A percentile compares a stretch with the other conserved stretches of the same genome.
phyloP scores from a whole-genome alignment of 2,797 vertebrate genomes.

The Peromyscus aztecus region DNA sequence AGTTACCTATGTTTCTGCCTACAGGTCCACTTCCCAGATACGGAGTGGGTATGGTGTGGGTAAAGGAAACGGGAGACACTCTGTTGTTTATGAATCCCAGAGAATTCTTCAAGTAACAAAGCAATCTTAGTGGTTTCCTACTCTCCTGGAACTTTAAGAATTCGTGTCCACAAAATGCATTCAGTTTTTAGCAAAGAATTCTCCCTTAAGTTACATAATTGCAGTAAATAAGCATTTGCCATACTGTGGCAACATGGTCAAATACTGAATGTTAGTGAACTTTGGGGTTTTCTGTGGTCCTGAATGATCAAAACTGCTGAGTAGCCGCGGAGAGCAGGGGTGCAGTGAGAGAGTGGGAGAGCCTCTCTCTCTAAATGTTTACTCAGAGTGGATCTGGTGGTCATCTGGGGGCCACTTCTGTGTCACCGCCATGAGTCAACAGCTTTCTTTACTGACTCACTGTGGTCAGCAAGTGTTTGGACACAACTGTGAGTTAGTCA shows the following conservation, averaged over 20 bases:
- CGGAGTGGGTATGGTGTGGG: not conserved
- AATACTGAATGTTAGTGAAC: not conserved
- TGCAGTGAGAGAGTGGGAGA: rapidly evolving
- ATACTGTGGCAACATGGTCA: not conserved
- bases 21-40: not conserved
- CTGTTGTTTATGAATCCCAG: not conserved
- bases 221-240: not conserved
- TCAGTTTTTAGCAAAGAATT: slow-evolving; percentile 37
- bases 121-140: not conserved
- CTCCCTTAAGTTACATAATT: not conserved
- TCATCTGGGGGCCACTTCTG: slow-evolving; percentile 29
- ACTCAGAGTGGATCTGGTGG: slow-evolving; percentile 18
- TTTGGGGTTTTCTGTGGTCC: not conserved
- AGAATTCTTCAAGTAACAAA: not conserved
- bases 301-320: not conserved
- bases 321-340: not conserved
- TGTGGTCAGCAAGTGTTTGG: slow-evolving; percentile 51
- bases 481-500: slow-evolving; percentile 12
- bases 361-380: not conserved
- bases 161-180: not conserved
- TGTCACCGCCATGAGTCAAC: slow-evolving; percentile 64
- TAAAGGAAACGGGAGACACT: not conserved
- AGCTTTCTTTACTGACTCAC: slow-evolving; percentile 69
- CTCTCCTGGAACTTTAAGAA: not conserved
- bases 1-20: not conserved